Conservation (phyloP, 2,888 invertebrate genomes). For the Watsonalla cultraria region DNA sequence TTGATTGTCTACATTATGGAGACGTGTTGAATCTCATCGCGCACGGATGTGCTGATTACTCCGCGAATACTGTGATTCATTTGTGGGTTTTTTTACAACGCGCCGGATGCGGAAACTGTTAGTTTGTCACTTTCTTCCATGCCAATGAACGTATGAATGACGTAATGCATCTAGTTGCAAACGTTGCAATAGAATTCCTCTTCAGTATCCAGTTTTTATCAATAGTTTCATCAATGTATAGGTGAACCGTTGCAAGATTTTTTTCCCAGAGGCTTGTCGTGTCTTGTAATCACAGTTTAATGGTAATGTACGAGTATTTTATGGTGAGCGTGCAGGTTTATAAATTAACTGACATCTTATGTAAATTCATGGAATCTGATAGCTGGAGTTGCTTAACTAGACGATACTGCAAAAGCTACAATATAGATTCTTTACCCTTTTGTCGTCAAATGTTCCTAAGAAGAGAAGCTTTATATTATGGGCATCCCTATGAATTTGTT, state of each 20-base stretch:
- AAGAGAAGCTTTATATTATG: too few relatives aligned
- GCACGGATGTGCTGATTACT: constrained; percentile 33
- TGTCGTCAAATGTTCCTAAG: too few relatives aligned
- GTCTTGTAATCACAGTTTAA: background rate
- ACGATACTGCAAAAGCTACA: too few relatives aligned
- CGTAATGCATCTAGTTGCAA: background rate
- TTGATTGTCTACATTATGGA: background rate
- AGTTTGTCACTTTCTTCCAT: constrained; percentile 17
- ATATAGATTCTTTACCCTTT: too few relatives aligned
- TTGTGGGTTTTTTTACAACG: constrained; percentile 20
- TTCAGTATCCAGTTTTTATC: background rate
- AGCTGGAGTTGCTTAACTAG: background rate
- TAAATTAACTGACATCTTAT: background rate
- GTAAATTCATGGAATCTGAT: background rate
- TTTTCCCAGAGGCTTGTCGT: background rate
- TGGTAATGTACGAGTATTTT: background rate
- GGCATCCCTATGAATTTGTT: too few relatives aligned
- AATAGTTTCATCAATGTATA: background rate
- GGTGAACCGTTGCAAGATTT: background rate
- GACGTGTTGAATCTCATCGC: constrained; percentile 9
- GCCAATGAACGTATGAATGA: background rate
- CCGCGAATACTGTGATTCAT: constrained; percentile 24
- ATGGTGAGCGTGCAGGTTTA: background rate
- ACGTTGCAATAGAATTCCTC: background rate
- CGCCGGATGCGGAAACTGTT: constrained; percentile 32